A percentile compares a stretch with the other conserved stretches of the same genome.
Conservation (phyloP, 2,888 invertebrate species). For the Cheilosia grossa region DNA sequence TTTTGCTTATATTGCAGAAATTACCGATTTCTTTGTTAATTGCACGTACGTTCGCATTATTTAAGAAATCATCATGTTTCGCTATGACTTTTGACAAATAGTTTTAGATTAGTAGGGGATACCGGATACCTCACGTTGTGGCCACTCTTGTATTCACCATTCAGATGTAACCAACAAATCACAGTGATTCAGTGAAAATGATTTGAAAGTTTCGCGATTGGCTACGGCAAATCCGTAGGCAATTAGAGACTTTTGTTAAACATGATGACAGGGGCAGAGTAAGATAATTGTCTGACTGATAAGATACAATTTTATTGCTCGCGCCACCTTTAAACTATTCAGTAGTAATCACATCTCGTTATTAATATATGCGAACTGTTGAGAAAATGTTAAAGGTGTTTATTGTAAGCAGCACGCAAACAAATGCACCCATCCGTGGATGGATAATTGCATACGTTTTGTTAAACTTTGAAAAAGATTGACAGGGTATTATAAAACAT, state of each 20-base stretch:
- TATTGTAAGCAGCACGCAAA: slow-evolving; percentile 11
- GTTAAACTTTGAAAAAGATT: too few species aligned
- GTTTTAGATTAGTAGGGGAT: neutral
- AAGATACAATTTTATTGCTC: neutral
- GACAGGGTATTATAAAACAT: too few species aligned
- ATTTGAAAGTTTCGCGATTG: slow-evolving; percentile 21
- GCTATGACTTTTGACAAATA: neutral
- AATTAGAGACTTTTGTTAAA: slow-evolving; percentile 18
- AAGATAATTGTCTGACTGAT: slow-evolving; percentile 2
- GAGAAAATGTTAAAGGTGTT: neutral
- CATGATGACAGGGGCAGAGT: slow-evolving; percentile 7
- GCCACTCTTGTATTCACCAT: neutral
- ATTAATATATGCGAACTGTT: neutral
- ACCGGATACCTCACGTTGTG: neutral
- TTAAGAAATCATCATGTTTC: slow-evolving; percentile 5
- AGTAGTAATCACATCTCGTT: slow-evolving; percentile 1
- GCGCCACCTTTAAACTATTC: slow-evolving; percentile 4
- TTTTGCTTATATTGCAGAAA: slow-evolving; percentile 23
- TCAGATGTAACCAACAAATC: neutral
- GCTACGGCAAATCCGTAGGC: too few species aligned
- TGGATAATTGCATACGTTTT: too few species aligned
- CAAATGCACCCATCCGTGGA: neutral
- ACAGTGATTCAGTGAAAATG: slow-evolving; percentile 7
- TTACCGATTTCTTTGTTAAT: slow-evolving; percentile 29
- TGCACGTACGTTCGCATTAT: slow-evolving; percentile 7